These are phyloP conservation scores for Rambutsinella grinnellia DNA, from an alignment of 2,888 invertebrate species.

Conservation along the genomic window DNA sequence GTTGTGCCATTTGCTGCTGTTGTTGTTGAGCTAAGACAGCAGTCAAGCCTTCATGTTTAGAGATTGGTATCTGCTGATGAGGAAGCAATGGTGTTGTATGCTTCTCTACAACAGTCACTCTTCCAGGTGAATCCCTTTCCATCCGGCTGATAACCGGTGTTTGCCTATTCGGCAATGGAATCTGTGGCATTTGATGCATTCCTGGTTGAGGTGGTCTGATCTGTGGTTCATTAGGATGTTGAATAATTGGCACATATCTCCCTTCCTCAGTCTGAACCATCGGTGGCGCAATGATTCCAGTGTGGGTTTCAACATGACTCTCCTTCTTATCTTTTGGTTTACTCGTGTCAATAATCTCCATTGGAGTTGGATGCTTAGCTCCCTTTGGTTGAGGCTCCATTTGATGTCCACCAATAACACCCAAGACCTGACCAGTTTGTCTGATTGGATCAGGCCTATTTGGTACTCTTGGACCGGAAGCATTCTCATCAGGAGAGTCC, in stretches of 20 bases:
- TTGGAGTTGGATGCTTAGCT: not conserved
- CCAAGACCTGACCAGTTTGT: constrained; percentile 30
- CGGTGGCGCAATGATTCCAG: constrained; percentile 79
- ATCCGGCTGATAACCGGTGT: constrained; percentile 21
- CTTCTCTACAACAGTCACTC: constrained; percentile 15
- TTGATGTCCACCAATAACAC: constrained; percentile 44
- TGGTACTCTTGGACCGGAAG: constrained; percentile 8
- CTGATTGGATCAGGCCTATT: constrained; percentile 28
- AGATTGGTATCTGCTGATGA: constrained; percentile 46
- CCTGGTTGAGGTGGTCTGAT: constrained; percentile 17
- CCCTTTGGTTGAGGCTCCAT: constrained; percentile 6
- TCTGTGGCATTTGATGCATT: constrained; percentile 37
- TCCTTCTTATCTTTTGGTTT: constrained; percentile 51
- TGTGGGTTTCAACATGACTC: constrained; percentile 81
- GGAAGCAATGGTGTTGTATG: constrained; percentile 25
- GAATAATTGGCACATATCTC: constrained; percentile 74
- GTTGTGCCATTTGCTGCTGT: constrained; percentile 24
- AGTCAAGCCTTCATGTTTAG: constrained; percentile 62
- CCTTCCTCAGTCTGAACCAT: constrained; percentile 81
- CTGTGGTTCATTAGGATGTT: constrained; percentile 21
- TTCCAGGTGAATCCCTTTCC: constrained; percentile 25
- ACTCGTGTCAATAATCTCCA: not conserved
- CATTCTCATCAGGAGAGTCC: constrained; percentile 56
- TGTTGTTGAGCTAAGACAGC: constrained; percentile 57
- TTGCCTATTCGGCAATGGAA: constrained; percentile 11